Evolutionary conservation across 2,888 invertebrate species (phyloP).

Genomic region (Cantharis lateralis): DNA sequence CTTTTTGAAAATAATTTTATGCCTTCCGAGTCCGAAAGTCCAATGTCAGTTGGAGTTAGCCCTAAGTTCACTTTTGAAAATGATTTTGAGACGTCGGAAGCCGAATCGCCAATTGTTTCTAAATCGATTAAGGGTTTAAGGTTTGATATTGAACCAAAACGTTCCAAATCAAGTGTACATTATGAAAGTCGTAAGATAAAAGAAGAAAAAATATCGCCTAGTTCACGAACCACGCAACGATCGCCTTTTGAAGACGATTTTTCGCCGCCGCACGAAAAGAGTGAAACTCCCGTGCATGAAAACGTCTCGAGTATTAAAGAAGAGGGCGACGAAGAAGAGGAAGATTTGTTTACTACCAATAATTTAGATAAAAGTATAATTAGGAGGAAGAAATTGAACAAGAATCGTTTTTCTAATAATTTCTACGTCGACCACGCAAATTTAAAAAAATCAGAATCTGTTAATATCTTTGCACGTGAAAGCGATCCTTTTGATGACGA

Average conservation of each 20-base stretch:
- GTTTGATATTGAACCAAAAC: constrained; percentile 35
- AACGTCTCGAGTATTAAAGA: constrained; percentile 52
- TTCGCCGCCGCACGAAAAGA: constrained; percentile 49
- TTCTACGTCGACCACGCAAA: constrained; percentile 59
- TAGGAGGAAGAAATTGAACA: constrained; percentile 46
- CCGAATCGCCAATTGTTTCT: constrained; percentile 42
- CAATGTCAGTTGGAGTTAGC: constrained; percentile 34
- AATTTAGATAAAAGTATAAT: constrained; percentile 40
- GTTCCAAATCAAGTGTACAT: constrained; percentile 7
- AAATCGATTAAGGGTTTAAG: constrained; percentile 29
- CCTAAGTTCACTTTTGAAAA: constrained; percentile 47
- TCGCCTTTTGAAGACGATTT: constrained; percentile 65
- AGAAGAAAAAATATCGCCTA: constrained; percentile 31
- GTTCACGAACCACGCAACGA: constrained; percentile 54
- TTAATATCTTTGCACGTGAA: constrained; percentile 86
- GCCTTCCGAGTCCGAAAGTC: constrained; percentile 48
- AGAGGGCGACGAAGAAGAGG: constrained; percentile 46
- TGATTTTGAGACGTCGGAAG: constrained; percentile 49
- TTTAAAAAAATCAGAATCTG: constrained; percentile 86
- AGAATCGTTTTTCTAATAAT: constrained; percentile 40
- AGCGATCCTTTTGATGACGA: constrained; percentile 89
- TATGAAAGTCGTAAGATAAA: constrained; percentile 19
- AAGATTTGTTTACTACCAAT: constrained; percentile 43
- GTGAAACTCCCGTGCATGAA: constrained; percentile 19
- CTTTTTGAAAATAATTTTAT: constrained; percentile 77